Evolutionary conservation across 2,888 invertebrate genomes (phyloP), one percentile per base, ranked within the genome.

Genomic region (Luperina testacea): DNA sequence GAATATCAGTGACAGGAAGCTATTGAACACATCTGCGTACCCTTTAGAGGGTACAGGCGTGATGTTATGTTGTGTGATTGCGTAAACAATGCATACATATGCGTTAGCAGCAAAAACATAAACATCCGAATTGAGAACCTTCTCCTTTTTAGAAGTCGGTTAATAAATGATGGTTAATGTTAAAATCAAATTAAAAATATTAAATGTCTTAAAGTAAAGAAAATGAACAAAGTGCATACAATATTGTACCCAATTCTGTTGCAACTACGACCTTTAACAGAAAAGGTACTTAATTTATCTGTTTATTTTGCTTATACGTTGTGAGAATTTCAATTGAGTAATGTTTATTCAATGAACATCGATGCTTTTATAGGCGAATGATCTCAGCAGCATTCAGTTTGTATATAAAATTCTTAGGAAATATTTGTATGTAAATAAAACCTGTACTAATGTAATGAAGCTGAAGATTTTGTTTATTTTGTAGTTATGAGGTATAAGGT

Each of bases 241-340:
- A 48, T 61, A 81, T 71, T 78, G 53, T 72, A 63, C 74, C 65
- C 65, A 72, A 72, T 74, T 68, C 59, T 80, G 68, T 75, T 78
- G 75, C 80, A 75, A 78, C 27, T 20, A 1, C 64, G 75, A 87
- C 86, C 86, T 87, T 85, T 87, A 76, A 27, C 74, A 59, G 64
- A 77, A 78, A 83, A 80, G 69, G 80, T 67, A 32, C 32, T 32
- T 32, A 76, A 87, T 87, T 75, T 77, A 87, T 79, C 68, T 77
- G 87, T 85, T 83, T 85, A 80, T 75, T 86, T 82, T 76, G 69
- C 74, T 61, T 72, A 32, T 65, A 75, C 78, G 53, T 27, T 64
- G 6, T 11, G 51, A 70, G 85, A 78, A 80, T 83, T 77, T 73
- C 75, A 78, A 87, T 80, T 82, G 59, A 48, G 74, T 45, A 80